These are phyloP conservation scores for Dendrolimus punctatus DNA, from an alignment of 1,140 invertebrate species.

Conservation along the genomic window DNA sequence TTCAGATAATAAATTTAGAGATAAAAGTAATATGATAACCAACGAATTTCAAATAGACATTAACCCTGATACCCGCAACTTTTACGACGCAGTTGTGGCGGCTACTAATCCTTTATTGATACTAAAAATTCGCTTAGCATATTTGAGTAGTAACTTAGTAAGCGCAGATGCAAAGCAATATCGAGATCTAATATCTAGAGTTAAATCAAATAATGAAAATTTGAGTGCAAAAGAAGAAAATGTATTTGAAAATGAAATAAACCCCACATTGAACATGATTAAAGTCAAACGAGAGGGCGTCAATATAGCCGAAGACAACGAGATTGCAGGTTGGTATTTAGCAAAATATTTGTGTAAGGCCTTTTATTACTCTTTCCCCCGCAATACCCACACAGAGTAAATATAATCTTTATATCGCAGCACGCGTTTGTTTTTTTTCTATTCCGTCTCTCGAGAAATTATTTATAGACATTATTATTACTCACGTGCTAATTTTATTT, in stretches of 20 bases:
- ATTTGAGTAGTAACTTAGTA: constrained; percentile 36
- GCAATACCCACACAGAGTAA: too few species aligned
- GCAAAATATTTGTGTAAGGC: too few species aligned
- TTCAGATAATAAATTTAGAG: neutral
- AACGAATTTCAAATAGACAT: constrained; percentile 23
- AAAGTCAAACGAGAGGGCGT: constrained; percentile 36
- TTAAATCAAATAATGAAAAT: constrained; percentile 10
- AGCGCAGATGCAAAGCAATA: constrained; percentile 20
- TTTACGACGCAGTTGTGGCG: constrained; percentile 25
- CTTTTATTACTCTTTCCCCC: too few species aligned
- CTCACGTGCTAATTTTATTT: neutral
- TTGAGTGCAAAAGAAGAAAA: constrained; percentile 25
- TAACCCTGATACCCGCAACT: constrained; percentile 15
- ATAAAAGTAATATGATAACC: constrained; percentile 18
- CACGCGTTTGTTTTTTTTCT: too few species aligned
- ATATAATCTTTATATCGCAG: too few species aligned
- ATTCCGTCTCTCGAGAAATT: neutral
- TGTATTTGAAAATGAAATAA: constrained; percentile 20
- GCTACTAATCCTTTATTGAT: constrained; percentile 43
- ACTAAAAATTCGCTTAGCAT: constrained; percentile 51
- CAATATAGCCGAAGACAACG: constrained; percentile 10
- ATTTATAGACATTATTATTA: neutral
- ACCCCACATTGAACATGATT: constrained; percentile 21
- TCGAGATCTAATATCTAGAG: constrained; percentile 19
- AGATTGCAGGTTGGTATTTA: constrained; percentile 20